A percentile compares a stretch with the other conserved stretches of the same genome.
phyloP scores from a whole-genome alignment of 2,113 vertebrate species.

The Glaucidium brasilianum region DNA sequence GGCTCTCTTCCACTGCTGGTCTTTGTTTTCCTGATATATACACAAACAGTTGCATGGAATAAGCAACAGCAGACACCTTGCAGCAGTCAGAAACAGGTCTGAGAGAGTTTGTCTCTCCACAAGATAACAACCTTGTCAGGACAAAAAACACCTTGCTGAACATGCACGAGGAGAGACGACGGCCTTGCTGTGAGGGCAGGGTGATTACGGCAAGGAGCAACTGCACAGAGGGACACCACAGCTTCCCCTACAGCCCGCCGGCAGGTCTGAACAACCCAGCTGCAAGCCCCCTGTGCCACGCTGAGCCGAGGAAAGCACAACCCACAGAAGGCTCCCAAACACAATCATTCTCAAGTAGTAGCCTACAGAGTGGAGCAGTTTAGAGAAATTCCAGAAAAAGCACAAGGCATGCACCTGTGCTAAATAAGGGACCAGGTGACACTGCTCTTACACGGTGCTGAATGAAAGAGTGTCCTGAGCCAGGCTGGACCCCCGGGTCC shows the following conservation, averaged over 20 bases:
- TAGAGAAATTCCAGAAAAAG: background rate
- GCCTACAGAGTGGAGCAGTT: background rate
- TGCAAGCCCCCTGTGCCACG: background rate
- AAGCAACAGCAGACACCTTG: constrained; percentile 17
- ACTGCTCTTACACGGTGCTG: background rate
- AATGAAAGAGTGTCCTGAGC: background rate
- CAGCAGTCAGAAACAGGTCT: background rate
- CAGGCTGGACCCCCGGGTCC: fast-evolving
- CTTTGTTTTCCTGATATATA: constrained; percentile 86
- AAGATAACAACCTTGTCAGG: background rate
- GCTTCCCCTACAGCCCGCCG: background rate
- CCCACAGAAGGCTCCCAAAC: background rate
- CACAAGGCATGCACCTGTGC: background rate
- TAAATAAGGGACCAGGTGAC: background rate
- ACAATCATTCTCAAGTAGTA: background rate
- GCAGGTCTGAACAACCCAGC: background rate
- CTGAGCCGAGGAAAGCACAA: background rate
- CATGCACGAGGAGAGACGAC: background rate
- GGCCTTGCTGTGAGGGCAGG: background rate
- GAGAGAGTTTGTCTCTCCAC: background rate
- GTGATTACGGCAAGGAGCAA: background rate
- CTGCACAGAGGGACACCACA: background rate
- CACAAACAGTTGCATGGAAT: constrained; percentile 7
- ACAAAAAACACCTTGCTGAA: background rate
- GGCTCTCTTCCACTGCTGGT: constrained; percentile 96